Evolutionary conservation across 2,797 vertebrate genomes (phyloP).

Genomic region (Neopelma chrysocephalum): DNA sequence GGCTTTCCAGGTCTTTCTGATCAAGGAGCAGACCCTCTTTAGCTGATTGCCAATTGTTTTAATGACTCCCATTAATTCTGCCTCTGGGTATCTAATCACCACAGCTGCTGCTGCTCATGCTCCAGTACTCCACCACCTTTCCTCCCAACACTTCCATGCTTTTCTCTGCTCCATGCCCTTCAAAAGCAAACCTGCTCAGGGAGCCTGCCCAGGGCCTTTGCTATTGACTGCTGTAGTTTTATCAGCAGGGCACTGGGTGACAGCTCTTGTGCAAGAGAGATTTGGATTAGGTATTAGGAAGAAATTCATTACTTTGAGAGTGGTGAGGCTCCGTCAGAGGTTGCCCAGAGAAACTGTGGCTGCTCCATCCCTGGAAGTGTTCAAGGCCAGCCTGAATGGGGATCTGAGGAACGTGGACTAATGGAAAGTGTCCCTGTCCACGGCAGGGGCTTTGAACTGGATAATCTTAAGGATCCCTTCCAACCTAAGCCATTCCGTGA

Average conservation of each 20-base stretch:
- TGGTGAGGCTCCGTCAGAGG: neutral
- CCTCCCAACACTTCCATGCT: neutral
- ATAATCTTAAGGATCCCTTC: neutral
- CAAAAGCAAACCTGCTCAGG: neutral
- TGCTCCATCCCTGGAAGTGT: neutral
- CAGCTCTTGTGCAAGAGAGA: neutral
- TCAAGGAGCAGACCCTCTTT: neutral
- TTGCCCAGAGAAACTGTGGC: neutral
- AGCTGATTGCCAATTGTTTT: neutral
- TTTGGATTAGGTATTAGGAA: neutral
- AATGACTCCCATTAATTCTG: neutral
- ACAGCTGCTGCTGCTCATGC: neutral
- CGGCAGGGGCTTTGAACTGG: rapidly evolving
- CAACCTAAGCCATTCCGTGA: neutral
- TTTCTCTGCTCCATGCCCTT: rapidly evolving
- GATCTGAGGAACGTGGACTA: neutral
- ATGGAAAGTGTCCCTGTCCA: neutral
- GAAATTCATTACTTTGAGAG: neutral
- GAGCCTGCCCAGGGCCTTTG: neutral
- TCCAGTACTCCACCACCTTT: neutral
- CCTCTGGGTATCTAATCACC: no score
- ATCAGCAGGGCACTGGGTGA: neutral
- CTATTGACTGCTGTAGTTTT: rapidly evolving
- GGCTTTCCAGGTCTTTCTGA: neutral
- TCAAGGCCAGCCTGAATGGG: no score